Conservation (phyloP, 2,797 vertebrate species). For the Tragopan temminckii region DNA sequence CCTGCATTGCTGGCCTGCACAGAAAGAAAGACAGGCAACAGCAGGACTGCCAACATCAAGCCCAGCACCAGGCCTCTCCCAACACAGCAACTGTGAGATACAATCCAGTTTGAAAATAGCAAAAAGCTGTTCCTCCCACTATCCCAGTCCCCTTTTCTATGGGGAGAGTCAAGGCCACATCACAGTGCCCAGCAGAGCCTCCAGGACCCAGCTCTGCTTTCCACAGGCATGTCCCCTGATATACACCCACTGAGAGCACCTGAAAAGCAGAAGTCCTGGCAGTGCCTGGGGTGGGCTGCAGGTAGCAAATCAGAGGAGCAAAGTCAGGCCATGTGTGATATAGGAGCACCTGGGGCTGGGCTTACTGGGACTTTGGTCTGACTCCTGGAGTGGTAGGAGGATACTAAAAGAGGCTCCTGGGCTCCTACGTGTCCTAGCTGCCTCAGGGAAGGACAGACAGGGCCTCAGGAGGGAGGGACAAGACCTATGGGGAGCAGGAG, state of each 20-base stretch:
- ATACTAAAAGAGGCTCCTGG: not conserved
- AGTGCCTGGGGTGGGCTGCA: not conserved
- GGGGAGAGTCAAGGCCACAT: not conserved
- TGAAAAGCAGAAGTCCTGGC: not conserved
- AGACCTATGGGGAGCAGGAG: not conserved
- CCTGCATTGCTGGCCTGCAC: accelerated
- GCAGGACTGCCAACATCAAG: not conserved
- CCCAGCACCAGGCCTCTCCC: not conserved
- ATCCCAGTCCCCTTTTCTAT: accelerated
- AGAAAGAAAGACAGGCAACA: not conserved
- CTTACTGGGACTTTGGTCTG: not conserved
- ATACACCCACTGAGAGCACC: not conserved
- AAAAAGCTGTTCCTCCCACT: not conserved
- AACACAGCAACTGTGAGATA: not conserved
- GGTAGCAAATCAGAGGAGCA: not conserved
- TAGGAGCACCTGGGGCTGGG: not conserved
- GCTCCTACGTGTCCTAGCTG: not conserved
- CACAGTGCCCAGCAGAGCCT: not conserved
- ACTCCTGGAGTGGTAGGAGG: not conserved
- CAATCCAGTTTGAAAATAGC: not conserved
- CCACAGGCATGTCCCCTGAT: accelerated
- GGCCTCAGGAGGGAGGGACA: not conserved
- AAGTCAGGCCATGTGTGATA: not conserved
- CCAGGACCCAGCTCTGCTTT: not conserved
- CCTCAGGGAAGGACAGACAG: not conserved